Evolutionary conservation across 2,797 vertebrate genomes (phyloP).

Genomic region (Phrynocephalus forsythii): DNA sequence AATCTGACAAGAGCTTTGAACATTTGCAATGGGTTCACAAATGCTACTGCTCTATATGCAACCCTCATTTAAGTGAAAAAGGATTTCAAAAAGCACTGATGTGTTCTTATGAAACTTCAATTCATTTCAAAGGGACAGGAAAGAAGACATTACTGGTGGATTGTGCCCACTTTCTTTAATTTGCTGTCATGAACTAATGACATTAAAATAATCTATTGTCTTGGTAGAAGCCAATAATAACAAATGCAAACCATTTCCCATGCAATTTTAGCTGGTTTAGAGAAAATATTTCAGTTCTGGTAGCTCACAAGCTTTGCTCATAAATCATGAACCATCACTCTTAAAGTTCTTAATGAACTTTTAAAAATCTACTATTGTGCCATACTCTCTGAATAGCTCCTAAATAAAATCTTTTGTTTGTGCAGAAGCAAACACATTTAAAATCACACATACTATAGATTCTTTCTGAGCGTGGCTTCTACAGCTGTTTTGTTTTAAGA

Average conservation of each 20-base stretch:
- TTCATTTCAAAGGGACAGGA: constrained; percentile 27
- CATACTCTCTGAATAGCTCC: constrained; percentile 34
- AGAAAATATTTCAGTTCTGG: constrained; percentile 46
- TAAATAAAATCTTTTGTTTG: constrained; percentile 53
- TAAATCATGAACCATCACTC: constrained; percentile 37
- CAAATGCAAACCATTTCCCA: constrained; percentile 58
- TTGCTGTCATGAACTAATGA: constrained; percentile 10
- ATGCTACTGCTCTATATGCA: constrained; percentile 25
- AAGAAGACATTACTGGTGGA: constrained; percentile 19
- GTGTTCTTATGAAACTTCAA: constrained; percentile 8
- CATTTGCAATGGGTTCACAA: constrained; percentile 45
- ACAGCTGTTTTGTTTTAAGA: constrained; percentile 71
- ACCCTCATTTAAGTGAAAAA: constrained; percentile 22
- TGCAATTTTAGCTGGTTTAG: constrained; percentile 48
- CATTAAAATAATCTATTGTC: constrained; percentile 59
- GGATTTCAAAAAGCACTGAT: constrained; percentile 37
- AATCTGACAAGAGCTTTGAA: constrained; percentile 52
- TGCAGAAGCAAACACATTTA: constrained; percentile 47
- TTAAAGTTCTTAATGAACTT: constrained; percentile 52
- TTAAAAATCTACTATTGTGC: constrained; percentile 44
- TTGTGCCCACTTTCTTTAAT: constrained; percentile 44
- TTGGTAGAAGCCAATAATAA: constrained; percentile 66
- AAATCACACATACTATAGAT: constrained; percentile 55
- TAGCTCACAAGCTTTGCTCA: constrained; percentile 56
- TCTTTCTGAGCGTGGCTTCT: constrained; percentile 57